These are phyloP conservation scores for Dysidea cf. avara DNA, from an alignment of 37 sponge, comb jelly and placozoan genomes.

Conservation along the genomic window DNA sequence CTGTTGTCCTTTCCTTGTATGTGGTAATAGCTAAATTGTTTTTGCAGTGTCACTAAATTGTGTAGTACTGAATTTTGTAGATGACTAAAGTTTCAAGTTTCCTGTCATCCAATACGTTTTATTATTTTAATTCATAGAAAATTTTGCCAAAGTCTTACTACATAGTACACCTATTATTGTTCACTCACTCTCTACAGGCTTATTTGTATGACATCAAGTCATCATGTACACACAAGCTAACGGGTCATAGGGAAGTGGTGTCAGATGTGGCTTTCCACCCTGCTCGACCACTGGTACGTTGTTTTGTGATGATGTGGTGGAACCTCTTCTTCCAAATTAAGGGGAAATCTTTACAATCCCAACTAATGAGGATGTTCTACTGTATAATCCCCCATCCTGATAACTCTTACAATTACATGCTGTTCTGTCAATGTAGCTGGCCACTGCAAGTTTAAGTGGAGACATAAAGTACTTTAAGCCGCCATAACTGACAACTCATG, in stretches of 20 bases:
- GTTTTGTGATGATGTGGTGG: too few relatives aligned
- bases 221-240: constrained; percentile 61
- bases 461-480: constrained; percentile 4
- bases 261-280: constrained; percentile 70
- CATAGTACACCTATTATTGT: not conserved
- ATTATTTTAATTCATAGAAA: not conserved
- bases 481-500: too few relatives aligned
- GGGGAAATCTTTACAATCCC: not conserved
- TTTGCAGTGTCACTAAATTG: too few relatives aligned
- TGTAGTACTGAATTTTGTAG: too few relatives aligned
- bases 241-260: constrained; percentile 66
- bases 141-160: not conserved
- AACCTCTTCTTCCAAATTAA: not conserved
- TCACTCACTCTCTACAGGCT: constrained; percentile 31
- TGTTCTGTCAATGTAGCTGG: not conserved
- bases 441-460: constrained; percentile 4
- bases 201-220: constrained; percentile 82
- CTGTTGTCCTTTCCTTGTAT: too few relatives aligned
- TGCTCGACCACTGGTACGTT: constrained; percentile 53
- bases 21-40: too few relatives aligned
- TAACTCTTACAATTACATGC: not conserved
- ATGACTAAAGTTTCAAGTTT: too few relatives aligned
- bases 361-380: not conserved
- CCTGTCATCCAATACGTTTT: too few relatives aligned
- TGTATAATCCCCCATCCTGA: not conserved